phyloP scores from a whole-genome alignment of 2,113 vertebrate species.

The Erinaceus europaeus region DNA sequence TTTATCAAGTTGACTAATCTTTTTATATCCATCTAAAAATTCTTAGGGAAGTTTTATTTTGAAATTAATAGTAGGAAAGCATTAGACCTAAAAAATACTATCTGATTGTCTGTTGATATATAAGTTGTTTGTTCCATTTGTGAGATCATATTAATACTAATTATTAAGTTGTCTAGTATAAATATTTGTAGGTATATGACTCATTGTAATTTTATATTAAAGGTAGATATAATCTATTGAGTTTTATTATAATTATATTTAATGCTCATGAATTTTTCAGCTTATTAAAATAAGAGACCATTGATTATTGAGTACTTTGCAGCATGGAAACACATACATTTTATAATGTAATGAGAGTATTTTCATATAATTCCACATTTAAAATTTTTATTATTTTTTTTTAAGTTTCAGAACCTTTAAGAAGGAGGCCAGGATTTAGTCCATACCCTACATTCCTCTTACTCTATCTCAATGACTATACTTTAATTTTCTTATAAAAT shows the following conservation, averaged over 20 bases:
- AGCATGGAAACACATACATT: background rate
- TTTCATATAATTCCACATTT: background rate
- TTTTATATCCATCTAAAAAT: background rate
- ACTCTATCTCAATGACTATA: background rate
- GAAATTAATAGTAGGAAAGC: background rate
- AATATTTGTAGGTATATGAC: background rate
- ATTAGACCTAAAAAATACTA: background rate
- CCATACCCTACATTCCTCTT: fast-evolving
- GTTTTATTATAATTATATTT: background rate
- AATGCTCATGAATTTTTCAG: background rate
- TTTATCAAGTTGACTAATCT: background rate
- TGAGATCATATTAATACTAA: background rate
- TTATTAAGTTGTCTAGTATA: background rate
- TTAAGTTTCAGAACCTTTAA: background rate
- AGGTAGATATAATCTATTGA: background rate
- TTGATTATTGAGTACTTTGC: background rate
- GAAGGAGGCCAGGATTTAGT: background rate
- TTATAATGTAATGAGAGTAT: background rate
- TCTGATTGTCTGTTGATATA: no score
- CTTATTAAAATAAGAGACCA: background rate
- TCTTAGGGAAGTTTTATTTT: background rate
- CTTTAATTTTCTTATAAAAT: background rate
- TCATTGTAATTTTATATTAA: background rate
- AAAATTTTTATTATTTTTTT: background rate
- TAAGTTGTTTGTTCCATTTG: no score